phyloP scores from a whole-genome alignment of 1,140 invertebrate species.

The Philotrypesis tridentata region DNA sequence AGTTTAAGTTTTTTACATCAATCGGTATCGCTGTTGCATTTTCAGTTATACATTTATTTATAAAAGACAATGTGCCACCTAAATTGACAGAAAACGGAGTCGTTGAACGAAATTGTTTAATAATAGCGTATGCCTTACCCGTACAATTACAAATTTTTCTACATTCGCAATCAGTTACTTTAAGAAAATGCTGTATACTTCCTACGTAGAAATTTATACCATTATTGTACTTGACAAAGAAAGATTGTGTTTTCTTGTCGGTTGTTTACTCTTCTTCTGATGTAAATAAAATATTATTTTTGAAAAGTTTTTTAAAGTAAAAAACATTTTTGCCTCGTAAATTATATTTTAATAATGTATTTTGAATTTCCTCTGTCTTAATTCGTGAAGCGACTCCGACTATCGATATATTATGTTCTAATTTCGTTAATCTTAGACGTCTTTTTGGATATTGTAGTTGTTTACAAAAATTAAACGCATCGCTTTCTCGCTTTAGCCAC shows the following conservation, averaged over 20 bases:
- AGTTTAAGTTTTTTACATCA: not conserved
- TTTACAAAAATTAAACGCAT: conserved; percentile 15
- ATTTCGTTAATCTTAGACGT: conserved; percentile 4
- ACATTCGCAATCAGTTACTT: conserved; percentile 3
- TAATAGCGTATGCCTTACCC: not conserved
- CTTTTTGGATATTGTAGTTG: not conserved
- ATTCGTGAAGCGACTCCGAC: no score
- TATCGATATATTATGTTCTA: not conserved
- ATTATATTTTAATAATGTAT: no score
- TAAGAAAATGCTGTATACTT: not conserved
- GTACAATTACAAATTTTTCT: not conserved
- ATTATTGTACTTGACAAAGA: not conserved
- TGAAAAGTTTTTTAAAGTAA: conserved; percentile 8
- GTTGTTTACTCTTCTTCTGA: not conserved
- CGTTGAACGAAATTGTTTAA: not conserved
- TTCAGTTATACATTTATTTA: not conserved
- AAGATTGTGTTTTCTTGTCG: not conserved
- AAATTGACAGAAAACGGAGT: conserved; percentile 16
- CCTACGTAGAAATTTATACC: not conserved
- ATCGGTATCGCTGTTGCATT: not conserved
- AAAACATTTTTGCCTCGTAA: not conserved
- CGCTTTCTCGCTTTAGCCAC: not conserved
- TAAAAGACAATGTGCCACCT: not conserved
- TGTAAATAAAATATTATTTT: not conserved
- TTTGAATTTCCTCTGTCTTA: no score